phyloP scores from a whole-genome alignment of 2,888 invertebrate species.

The Luperina testacea region DNA sequence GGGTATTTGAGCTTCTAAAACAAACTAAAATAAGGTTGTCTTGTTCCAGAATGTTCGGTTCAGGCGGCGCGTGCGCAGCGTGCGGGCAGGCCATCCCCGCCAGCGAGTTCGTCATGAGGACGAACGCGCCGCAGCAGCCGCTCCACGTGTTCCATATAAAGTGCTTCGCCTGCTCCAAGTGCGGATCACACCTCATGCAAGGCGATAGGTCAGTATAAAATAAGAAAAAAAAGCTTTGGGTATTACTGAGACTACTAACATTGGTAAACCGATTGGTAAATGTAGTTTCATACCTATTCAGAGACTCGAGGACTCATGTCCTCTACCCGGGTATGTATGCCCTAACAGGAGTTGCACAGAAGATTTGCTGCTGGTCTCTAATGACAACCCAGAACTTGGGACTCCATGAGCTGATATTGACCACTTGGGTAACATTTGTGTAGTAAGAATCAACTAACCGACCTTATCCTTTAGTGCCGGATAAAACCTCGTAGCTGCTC shows the following conservation, averaged over 20 bases:
- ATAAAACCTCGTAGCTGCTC: neutral
- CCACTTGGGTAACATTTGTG: neutral
- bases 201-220: constrained; percentile 94
- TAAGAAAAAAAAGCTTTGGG: neutral
- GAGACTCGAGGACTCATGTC: too few species aligned
- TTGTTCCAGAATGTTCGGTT: constrained; percentile 96
- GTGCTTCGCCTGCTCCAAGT: constrained; percentile 98
- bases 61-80: constrained; percentile 96
- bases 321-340: neutral
- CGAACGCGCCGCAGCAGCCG: constrained; percentile 91
- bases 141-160: constrained; percentile 97
- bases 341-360: neutral
- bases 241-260: too few species aligned
- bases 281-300: neutral
- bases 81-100: constrained; percentile 98
- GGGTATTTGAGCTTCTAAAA: constrained; percentile 56
- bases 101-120: constrained; percentile 97
- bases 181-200: constrained; percentile 96
- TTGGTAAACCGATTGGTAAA: neutral
- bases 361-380: neutral
- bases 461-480: neutral
- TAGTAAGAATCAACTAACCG: neutral
- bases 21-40: constrained; percentile 53
- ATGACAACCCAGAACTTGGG: neutral
- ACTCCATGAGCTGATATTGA: neutral